Conservation (phyloP, 2,797 vertebrate genomes). For the Cossypha niveicapilla region DNA sequence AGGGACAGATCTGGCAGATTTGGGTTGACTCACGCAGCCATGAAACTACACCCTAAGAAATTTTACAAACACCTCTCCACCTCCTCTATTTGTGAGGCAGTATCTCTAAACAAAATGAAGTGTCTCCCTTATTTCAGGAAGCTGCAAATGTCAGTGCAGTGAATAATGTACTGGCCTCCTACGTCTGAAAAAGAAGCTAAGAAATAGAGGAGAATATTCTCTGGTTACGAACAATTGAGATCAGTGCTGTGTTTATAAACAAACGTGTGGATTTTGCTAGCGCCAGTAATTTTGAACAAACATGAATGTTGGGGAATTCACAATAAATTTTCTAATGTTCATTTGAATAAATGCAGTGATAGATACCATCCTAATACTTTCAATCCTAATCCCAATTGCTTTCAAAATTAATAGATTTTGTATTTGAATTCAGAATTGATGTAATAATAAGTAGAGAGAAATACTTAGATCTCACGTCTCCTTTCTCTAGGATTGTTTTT, state of each 20-base stretch:
- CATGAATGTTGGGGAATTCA: neutral
- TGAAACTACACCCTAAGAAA: neutral
- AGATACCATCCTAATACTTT: neutral
- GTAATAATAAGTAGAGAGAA: neutral
- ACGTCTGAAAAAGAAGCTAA: neutral
- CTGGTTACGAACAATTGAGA: neutral
- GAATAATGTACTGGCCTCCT: neutral
- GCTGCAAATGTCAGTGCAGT: neutral
- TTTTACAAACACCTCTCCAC: neutral
- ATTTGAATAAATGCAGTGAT: neutral
- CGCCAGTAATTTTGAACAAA: neutral
- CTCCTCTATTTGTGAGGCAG: neutral
- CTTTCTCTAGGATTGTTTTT: neutral
- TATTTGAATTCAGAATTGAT: neutral
- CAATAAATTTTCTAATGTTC: neutral
- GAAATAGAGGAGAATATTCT: neutral
- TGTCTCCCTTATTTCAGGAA: neutral
- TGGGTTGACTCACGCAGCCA: neutral
- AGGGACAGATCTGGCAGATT: neutral
- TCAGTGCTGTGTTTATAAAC: accelerated
- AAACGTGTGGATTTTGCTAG: neutral
- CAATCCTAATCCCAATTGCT: neutral
- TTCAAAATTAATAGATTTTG: neutral
- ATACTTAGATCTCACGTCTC: neutral
- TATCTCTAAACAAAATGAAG: neutral